Conservation (phyloP, 92 coral and sea anemone genomes). For the Anthopleura xanthogrammica region DNA sequence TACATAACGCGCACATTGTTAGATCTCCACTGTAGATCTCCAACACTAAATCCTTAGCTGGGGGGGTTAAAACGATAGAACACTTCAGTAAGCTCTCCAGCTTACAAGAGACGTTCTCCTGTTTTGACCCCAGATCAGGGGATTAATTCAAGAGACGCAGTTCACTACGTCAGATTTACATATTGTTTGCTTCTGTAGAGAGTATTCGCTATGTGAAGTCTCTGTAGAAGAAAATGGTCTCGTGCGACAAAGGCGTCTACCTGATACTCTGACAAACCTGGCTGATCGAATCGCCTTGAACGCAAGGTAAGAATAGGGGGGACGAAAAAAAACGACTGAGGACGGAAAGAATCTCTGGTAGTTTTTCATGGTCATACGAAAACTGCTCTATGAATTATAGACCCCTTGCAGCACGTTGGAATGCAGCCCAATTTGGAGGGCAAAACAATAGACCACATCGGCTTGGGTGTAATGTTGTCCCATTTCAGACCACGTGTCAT, state of each 20-base stretch:
- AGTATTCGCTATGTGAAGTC: constrained; percentile 90
- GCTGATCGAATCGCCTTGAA: constrained; percentile 82
- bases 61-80: neutral
- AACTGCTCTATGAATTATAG: too few relatives aligned
- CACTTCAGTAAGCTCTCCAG: neutral
- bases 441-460: too few relatives aligned
- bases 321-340: too few relatives aligned
- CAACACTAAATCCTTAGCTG: neutral
- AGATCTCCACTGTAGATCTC: neutral
- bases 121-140: neutral
- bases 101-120: neutral
- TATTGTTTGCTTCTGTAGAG: constrained; percentile 39
- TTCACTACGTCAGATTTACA: neutral
- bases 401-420: too few relatives aligned
- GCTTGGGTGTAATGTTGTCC: too few relatives aligned
- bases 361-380: too few relatives aligned
- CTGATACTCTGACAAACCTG: constrained; percentile 76
- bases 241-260: constrained; percentile 84
- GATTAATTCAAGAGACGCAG: too few relatives aligned
- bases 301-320: constrained; percentile 57
- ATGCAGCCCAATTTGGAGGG: too few relatives aligned
- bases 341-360: too few relatives aligned
- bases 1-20: neutral
- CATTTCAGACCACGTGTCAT: too few relatives aligned
- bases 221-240: constrained; percentile 88